Conservation (phyloP, 2,113 vertebrate species). For the Scopus umbretta region DNA sequence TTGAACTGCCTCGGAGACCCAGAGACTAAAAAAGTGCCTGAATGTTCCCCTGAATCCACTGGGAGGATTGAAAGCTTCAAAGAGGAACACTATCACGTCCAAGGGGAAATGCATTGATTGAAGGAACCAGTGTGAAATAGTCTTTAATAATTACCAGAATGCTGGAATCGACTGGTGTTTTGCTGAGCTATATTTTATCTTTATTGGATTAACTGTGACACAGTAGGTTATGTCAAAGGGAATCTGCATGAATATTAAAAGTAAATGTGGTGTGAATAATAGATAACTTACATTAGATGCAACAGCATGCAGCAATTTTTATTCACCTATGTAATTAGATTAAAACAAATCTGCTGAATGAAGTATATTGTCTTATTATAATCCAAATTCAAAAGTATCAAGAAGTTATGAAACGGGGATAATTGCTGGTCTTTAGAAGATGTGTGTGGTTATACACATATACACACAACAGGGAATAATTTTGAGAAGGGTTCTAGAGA, state of each 20-base stretch:
- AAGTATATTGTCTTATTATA: conserved; percentile 72
- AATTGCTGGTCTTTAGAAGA: conserved; percentile 45
- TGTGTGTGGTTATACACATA: not conserved
- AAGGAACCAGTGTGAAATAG: conserved; percentile 78
- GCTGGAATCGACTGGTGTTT: conserved; percentile 78
- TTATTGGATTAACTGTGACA: conserved; percentile 86
- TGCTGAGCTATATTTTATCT: conserved; percentile 81
- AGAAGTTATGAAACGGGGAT: conserved; percentile 46
- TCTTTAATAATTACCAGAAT: conserved; percentile 82
- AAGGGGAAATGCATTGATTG: conserved; percentile 74
- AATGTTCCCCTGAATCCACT: conserved; percentile 70
- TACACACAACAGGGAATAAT: not conserved
- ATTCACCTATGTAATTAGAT: conserved; percentile 81
- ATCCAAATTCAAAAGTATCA: conserved; percentile 62
- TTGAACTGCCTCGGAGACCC: conserved; percentile 74
- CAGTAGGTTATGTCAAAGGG: conserved; percentile 84
- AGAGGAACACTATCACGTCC: conserved; percentile 68
- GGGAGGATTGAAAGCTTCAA: conserved; percentile 77
- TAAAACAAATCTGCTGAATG: conserved; percentile 78
- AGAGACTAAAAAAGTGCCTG: conserved; percentile 65
- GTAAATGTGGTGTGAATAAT: conserved; percentile 86
- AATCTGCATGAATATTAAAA: conserved; percentile 84
- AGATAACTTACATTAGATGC: conserved; percentile 82
- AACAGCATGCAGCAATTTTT: conserved; percentile 78
- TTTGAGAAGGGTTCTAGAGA: not conserved